Percentiles rank a stretch among this genome's conserved stretches.
Evolutionary conservation across 1,140 invertebrate species (phyloP).

Genomic region (Cheumatopsyche charites): DNA sequence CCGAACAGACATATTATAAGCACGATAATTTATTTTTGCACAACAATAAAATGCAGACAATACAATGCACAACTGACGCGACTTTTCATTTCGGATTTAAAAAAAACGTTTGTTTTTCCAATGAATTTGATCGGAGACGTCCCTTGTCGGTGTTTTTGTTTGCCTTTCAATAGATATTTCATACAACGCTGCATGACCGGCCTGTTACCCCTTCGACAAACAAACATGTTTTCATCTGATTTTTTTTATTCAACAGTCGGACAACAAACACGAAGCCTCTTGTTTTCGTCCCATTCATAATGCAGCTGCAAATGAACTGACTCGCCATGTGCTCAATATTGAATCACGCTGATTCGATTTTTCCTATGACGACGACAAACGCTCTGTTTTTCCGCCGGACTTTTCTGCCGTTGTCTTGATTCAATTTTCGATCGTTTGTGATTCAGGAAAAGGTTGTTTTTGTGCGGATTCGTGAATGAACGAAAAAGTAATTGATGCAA

Average conservation of each 20-base stretch:
- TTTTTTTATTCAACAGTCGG: slow-evolving; percentile 16
- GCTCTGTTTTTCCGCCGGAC: neutral
- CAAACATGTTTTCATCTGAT: slow-evolving; percentile 46
- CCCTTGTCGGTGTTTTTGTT: slow-evolving; percentile 44
- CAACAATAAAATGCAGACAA: no score
- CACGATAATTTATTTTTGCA: no score
- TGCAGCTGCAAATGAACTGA: slow-evolving; percentile 43
- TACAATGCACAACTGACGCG: no score
- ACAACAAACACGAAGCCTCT: slow-evolving; percentile 36
- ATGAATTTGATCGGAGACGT: slow-evolving; percentile 45
- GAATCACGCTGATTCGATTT: slow-evolving; percentile 16
- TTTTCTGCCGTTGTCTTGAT: neutral
- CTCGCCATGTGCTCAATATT: slow-evolving; percentile 7
- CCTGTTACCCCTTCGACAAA: slow-evolving; percentile 41
- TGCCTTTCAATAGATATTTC: slow-evolving; percentile 40
- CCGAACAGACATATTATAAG: no score
- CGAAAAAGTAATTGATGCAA: slow-evolving; percentile 47
- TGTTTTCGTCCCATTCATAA: slow-evolving; percentile 39
- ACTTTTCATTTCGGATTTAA: neutral
- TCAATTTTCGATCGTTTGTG: neutral
- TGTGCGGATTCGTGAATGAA: slow-evolving; percentile 2
- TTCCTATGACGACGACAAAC: neutral
- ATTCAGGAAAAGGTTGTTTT: neutral
- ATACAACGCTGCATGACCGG: slow-evolving; percentile 41
- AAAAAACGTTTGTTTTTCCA: slow-evolving; percentile 43